These are phyloP conservation scores for Euphydryas editha DNA, from an alignment of 2,888 invertebrate genomes.

Conservation along the genomic window DNA sequence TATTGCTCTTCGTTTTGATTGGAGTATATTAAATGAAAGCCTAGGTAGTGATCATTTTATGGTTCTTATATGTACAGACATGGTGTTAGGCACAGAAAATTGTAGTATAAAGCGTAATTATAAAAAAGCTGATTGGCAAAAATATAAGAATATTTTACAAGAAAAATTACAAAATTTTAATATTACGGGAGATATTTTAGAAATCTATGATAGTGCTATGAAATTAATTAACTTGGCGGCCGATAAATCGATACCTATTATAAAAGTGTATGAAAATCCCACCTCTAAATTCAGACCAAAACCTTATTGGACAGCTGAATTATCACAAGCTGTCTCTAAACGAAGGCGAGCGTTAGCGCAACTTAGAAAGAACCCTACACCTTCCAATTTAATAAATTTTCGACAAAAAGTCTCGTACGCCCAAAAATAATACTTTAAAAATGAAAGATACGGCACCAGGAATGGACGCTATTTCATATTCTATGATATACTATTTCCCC, in stretches of 20 bases:
- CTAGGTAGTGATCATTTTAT: background rate
- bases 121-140: background rate
- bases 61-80: background rate
- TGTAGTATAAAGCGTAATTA: background rate
- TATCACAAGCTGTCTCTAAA: background rate
- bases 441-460: background rate
- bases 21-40: background rate
- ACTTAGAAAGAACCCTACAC: background rate
- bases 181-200: too few relatives aligned
- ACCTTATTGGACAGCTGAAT: background rate
- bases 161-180: too few relatives aligned
- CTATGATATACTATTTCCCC: background rate
- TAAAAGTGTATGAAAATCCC: background rate
- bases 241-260: background rate
- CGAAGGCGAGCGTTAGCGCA: background rate
- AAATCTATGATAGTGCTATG: too few relatives aligned
- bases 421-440: background rate
- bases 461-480: background rate
- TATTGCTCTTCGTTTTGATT: background rate
- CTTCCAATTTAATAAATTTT: background rate
- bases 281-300: constrained; percentile 4
- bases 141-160: background rate
- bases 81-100: background rate
- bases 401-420: background rate
- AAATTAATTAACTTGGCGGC: background rate